phyloP scores from a whole-genome alignment of 64 coral and sea anemone genomes.

The Cladopsammia gracilis region DNA sequence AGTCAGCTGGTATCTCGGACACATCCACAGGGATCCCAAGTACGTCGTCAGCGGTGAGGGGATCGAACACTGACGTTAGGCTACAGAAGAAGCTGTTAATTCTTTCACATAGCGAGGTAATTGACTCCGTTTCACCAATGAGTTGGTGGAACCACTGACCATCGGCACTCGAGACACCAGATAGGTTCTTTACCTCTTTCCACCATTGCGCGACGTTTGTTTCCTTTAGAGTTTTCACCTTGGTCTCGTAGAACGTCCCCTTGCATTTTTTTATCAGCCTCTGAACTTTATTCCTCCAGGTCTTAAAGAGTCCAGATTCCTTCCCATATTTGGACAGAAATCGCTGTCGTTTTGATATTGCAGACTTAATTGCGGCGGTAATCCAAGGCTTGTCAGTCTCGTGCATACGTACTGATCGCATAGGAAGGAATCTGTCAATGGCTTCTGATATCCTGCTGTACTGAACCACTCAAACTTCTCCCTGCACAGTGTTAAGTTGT shows the following conservation, averaged over 20 bases:
- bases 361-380: conserved; percentile 51
- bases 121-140: too few species aligned
- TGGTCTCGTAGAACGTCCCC: not conserved
- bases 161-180: too few species aligned
- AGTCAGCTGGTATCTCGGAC: too few species aligned
- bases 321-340: conserved; percentile 63
- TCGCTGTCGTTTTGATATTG: conserved; percentile 66
- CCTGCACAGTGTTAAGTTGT: conserved; percentile 28
- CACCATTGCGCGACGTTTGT: too few species aligned
- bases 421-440: conserved; percentile 45
- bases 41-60: too few species aligned
- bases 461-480: conserved; percentile 67
- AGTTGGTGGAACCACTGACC: too few species aligned
- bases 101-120: too few species aligned
- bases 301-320: conserved; percentile 53
- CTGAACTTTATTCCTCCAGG: conserved; percentile 58
- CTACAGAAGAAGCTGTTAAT: too few species aligned
- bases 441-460: not conserved
- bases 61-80: too few species aligned
- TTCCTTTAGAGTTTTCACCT: not conserved
- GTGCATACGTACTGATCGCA: conserved; percentile 26
- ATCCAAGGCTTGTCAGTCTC: conserved; percentile 72
- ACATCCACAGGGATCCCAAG: not conserved
- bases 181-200: too few species aligned
- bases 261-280: conserved; percentile 16